Evolutionary conservation across 64 coral and sea anemone genomes (phyloP).

Genomic region (Catalaphyllia jardinei): DNA sequence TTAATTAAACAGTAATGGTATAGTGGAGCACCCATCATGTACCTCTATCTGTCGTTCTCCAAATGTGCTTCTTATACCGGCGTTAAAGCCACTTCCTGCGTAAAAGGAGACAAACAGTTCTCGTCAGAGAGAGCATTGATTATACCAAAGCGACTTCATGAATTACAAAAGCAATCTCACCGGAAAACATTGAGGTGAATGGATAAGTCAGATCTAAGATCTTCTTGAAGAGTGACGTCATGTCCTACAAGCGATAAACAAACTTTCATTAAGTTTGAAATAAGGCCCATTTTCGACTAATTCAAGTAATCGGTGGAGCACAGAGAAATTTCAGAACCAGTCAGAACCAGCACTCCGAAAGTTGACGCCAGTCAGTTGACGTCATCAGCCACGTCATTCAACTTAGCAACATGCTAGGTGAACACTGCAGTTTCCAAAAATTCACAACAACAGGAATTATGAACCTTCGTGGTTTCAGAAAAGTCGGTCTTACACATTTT

Average conservation of each 20-base stretch:
- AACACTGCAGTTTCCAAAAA: no score
- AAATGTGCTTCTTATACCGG: constrained; percentile 93
- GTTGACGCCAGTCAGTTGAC: no score
- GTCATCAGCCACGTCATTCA: no score
- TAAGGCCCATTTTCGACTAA: background rate
- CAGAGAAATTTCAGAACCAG: background rate
- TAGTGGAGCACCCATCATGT: background rate
- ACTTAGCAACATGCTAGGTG: no score
- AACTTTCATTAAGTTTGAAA: no score
- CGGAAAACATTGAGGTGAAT: constrained; percentile 99
- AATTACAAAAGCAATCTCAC: constrained; percentile 31
- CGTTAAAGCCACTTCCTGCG: constrained; percentile 96
- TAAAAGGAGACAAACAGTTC: background rate
- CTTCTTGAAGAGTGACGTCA: constrained; percentile 94
- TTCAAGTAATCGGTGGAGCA: no score
- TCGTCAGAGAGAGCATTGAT: no score
- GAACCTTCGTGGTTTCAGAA: no score
- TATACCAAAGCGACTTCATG: no score
- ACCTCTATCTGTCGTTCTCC: constrained; percentile 98
- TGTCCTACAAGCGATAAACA: constrained; percentile 60
- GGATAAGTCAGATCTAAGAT: constrained; percentile 96
- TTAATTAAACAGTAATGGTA: no score
- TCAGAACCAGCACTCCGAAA: background rate
- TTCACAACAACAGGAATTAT: no score
- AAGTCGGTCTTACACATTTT: no score